Evolutionary conservation across 2,113 vertebrate species (phyloP), one percentile per base, ranked within the genome.

Genomic region (Petromus typicus): DNA sequence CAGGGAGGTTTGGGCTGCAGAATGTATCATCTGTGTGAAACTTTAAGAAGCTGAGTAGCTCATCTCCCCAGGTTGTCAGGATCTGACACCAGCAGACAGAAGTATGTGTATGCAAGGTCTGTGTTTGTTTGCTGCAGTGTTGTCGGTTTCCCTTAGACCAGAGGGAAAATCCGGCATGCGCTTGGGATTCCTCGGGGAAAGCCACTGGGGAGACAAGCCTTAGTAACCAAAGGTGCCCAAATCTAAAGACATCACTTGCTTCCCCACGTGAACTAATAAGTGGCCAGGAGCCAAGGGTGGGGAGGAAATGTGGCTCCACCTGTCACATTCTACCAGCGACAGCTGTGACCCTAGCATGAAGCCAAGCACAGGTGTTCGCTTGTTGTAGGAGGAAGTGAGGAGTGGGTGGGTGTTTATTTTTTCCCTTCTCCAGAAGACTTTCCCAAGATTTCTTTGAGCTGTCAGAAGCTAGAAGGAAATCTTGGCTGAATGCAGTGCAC

Each of bases 101-200:
- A 37, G 23, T 78, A 2, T 91, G 43, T 92, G 89, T 95, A 97
- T 96, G 25, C 89, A 66, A 81, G 91, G 45, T 25, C 67, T 66
- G 22, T n/a, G n/a, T 96, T 96, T 92, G 57, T 95, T 96, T 95
- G 67, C 76, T 54, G 2, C 56, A 90, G 45, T 45, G 54, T 89
- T 95, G 64, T 67, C 85, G 91, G 69, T 40, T 90, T 86, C 81
- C 37, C 67, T 51, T 34, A 89, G 86, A 63, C 96, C 91, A 43
- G 11, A 84, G 96, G 95, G 96, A 96, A 94, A 95, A 91, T 45
- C 17, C 51, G 79, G 66, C 45, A 69, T 89, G n/a, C 59, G 43
- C 22, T 12, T 9, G 4, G 9, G 83, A n/a, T 78, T 87, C 97
- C 86, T 83, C 30, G 25, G 97, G 69, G 94, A 95, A 67, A 78